phyloP scores from a whole-genome alignment of 2,797 vertebrate genomes.

The Euthynnus affinis region DNA sequence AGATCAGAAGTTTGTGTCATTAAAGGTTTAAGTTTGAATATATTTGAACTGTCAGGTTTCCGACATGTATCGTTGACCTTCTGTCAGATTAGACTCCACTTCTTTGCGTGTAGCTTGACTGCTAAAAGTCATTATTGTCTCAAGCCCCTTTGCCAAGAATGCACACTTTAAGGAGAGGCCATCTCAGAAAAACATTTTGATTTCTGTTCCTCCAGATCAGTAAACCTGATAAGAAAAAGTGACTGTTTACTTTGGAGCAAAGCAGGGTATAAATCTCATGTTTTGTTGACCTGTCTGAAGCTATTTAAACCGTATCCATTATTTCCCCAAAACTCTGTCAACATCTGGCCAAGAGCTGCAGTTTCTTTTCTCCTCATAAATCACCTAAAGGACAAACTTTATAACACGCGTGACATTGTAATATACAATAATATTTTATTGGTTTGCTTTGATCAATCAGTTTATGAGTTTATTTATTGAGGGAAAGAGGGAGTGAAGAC shows the following conservation, averaged over 20 bases:
- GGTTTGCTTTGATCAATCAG: conserved; percentile 38
- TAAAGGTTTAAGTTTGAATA: too few species aligned
- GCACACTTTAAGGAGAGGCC: conserved; percentile 9
- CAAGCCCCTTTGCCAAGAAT: conserved; percentile 49
- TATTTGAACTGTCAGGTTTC: background rate
- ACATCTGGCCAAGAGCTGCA: conserved; percentile 38
- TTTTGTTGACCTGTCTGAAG: conserved; percentile 62
- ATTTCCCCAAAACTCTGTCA: conserved; percentile 43
- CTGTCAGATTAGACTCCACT: conserved; percentile 15
- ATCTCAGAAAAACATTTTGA: conserved; percentile 49
- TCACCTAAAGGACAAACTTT: conserved; percentile 39
- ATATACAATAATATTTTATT: conserved; percentile 29
- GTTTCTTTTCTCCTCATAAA: conserved; percentile 47
- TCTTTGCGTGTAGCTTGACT: conserved; percentile 39
- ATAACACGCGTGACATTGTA: conserved; percentile 29
- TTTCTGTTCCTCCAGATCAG: conserved; percentile 48
- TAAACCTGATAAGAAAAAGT: conserved; percentile 48
- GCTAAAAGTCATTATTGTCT: conserved; percentile 18
- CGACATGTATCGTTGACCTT: background rate
- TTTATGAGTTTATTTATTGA: conserved; percentile 46
- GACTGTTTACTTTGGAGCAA: conserved; percentile 65
- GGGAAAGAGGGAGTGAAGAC: background rate
- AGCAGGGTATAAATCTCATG: conserved; percentile 36
- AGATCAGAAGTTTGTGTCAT: background rate
- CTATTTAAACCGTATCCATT: conserved; percentile 48